A percentile compares a stretch with the other conserved stretches of the same genome.
These are phyloP conservation scores for Bacillus rossius DNA, from an alignment of 1,140 invertebrate genomes.

Conservation along the genomic window DNA sequence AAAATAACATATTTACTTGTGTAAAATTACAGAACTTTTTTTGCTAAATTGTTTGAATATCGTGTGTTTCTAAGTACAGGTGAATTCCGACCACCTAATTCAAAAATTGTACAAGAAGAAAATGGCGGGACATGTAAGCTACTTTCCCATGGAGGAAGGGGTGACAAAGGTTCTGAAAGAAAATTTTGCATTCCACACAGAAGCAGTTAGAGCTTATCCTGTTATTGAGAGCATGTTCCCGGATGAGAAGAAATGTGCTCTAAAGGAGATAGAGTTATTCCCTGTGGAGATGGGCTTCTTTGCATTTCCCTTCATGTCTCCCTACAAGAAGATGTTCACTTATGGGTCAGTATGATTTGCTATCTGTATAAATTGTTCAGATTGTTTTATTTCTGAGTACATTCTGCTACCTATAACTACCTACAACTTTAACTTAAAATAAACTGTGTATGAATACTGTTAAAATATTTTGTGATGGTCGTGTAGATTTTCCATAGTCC, in stretches of 20 bases:
- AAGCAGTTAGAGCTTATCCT: background rate
- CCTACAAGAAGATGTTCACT: background rate
- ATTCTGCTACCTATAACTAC: too few species aligned
- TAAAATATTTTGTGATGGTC: too few species aligned
- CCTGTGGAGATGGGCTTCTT: background rate
- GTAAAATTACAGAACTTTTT: too few species aligned
- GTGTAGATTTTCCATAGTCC: too few species aligned
- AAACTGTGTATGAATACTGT: too few species aligned
- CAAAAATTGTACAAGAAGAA: constrained; percentile 3
- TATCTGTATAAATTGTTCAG: too few species aligned
- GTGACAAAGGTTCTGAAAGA: background rate
- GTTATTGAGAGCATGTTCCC: background rate
- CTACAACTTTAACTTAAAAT: too few species aligned
- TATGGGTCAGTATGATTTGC: background rate
- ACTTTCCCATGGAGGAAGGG: background rate
- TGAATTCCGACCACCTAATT: background rate
- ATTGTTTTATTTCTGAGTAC: too few species aligned
- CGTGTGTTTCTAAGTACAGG: too few species aligned
- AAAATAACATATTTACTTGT: too few species aligned
- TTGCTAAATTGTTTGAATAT: too few species aligned
- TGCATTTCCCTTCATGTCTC: background rate
- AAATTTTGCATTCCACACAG: background rate
- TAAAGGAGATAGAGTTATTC: background rate
- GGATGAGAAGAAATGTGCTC: background rate
- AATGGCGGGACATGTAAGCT: background rate